A percentile compares a stretch with the other conserved stretches of the same genome.
Conservation (phyloP, 2,113 vertebrate species). For the Hydrolagus affinis region DNA sequence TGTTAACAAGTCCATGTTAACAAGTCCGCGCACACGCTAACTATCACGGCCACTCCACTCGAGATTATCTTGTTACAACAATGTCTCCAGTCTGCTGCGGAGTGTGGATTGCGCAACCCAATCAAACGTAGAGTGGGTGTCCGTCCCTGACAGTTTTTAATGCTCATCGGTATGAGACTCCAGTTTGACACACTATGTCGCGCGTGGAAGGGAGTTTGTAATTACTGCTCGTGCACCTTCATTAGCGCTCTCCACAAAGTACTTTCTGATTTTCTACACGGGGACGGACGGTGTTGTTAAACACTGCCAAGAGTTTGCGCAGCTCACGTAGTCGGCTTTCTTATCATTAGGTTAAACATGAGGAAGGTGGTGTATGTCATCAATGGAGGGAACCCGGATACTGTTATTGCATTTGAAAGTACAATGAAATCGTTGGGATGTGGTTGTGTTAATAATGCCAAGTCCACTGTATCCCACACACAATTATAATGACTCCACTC, state of each 20-base stretch:
- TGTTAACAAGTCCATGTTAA: background rate
- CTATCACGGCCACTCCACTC: background rate
- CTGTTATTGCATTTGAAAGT: background rate
- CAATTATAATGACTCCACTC: too few relatives aligned
- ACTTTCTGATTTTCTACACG: background rate
- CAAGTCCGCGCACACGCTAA: too few relatives aligned
- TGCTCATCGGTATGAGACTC: too few relatives aligned
- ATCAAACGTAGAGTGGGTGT: background rate
- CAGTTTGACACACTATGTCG: background rate
- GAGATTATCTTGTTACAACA: background rate
- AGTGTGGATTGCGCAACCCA: background rate
- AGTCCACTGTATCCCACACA: background rate
- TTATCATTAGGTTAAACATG: background rate
- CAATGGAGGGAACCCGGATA: background rate
- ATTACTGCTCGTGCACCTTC: background rate
- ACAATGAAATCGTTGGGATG: background rate
- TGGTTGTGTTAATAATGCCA: background rate
- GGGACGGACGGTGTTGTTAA: background rate
- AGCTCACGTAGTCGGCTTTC: background rate
- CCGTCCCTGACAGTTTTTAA: background rate
- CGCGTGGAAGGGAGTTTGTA: background rate
- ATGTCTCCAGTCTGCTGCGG: background rate
- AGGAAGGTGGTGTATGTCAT: background rate
- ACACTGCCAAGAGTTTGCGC: background rate
- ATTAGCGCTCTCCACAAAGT: background rate